phyloP scores from a whole-genome alignment of 2,888 invertebrate genomes.

The Caenorhabditis sp. region DNA sequence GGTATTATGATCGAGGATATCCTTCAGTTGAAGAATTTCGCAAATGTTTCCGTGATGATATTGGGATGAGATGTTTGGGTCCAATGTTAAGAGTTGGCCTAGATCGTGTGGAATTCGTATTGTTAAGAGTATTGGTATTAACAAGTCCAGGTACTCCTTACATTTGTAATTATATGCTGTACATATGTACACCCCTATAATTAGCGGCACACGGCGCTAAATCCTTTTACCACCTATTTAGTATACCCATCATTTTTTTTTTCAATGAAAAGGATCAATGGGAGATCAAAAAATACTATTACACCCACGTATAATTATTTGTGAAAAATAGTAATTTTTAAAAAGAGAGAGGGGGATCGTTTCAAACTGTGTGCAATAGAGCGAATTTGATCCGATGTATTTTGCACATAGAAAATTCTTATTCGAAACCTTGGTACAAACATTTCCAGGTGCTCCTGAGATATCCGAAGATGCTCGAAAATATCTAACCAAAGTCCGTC shows the following conservation, averaged over 20 bases:
- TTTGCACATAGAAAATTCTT: too few species aligned
- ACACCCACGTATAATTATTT: too few species aligned
- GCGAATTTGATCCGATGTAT: too few species aligned
- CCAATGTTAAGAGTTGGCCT: neutral
- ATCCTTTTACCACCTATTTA: too few species aligned
- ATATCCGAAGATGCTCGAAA: neutral
- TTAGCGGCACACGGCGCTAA: neutral
- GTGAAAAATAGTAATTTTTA: too few species aligned
- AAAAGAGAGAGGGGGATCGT: too few species aligned
- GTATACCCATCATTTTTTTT: too few species aligned
- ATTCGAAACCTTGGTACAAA: too few species aligned
- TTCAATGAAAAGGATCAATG: too few species aligned
- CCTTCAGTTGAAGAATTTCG: neutral
- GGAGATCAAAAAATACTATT: too few species aligned
- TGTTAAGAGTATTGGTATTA: neutral
- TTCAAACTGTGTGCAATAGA: too few species aligned
- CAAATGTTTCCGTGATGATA: neutral
- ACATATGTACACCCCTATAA: neutral
- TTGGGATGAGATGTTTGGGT: neutral
- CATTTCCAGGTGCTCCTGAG: neutral
- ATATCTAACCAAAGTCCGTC: conserved; percentile 7
- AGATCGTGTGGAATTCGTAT: neutral
- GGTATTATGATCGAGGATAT: neutral
- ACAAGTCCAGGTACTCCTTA: neutral
- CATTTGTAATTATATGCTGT: too few species aligned